Base-by-base conservation (phyloP, 2,888 invertebrate genomes). In the Pheosia gnoma region DNA sequence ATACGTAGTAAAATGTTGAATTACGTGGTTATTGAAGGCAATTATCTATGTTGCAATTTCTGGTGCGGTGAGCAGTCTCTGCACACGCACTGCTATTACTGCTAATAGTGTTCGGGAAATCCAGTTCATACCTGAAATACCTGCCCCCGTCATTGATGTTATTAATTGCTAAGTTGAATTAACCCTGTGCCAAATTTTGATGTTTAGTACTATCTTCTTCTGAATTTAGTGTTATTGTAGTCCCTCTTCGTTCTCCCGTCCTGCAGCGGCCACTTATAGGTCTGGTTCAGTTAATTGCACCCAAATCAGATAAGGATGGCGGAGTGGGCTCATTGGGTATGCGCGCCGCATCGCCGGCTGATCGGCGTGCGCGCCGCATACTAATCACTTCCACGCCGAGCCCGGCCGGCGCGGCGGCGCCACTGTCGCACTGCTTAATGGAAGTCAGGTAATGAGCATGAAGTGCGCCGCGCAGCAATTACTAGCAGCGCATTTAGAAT, bases 281-380 rank as follows among this genome's bases (percentile, higher is more conserved):
- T 13, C 3, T 1, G 49, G 49, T 49, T 49, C 13, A 13, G 49
- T 13, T 49, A 49, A n/a, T 49, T 49, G 49, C 49, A 8, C 49
- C 5, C 4, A 13, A 49, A 49, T 49, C 49, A 49, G 49, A 49
- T 49, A 49, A 49, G 0, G 13, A 4, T 3, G 49, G 13, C 5
- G 13, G 45, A 10, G 4, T 45, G 49, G 5, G 49, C 13, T 49
- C 49, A 49, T 49, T 49, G 49, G 0, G 9, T 11, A 7, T 5
- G 36, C 11, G 38, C n/a, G 3, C 11, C 53, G 10, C 59, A 39
- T 68, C 58, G 64, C 58, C 59, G 53, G 63, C 61, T 68, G 58
- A 68, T 61, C 63, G 67, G 13, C 60, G 55, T 60, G 69, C 69
- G 57, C 55, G 58, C 52, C 13, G 69, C 56, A 60, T 68, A 59